Evolutionary conservation across 2,113 vertebrate species (phyloP).

Genomic region (Uria lomvia): DNA sequence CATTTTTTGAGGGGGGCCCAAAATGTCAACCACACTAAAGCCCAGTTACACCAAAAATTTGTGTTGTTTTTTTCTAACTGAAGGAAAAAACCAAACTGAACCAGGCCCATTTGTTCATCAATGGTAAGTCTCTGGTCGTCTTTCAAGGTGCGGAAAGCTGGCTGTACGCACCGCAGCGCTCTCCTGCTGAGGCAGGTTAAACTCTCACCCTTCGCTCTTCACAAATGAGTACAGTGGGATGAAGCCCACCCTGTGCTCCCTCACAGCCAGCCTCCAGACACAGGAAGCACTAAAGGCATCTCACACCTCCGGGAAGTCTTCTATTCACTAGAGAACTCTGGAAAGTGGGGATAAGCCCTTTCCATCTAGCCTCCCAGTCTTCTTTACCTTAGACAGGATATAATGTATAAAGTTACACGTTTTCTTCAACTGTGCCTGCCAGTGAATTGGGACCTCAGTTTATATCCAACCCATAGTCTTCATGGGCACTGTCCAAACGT

Average conservation of each 20-base stretch:
- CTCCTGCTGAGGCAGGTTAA: neutral
- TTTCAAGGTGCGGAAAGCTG: neutral
- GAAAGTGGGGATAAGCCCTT: neutral
- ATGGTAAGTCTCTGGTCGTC: rapidly evolving
- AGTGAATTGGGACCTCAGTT: neutral
- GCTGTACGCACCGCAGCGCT: neutral
- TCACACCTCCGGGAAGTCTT: neutral
- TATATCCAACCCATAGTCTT: neutral
- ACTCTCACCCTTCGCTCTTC: neutral
- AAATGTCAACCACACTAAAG: neutral
- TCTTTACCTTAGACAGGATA: neutral
- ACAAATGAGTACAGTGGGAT: neutral
- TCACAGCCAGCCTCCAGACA: too few species aligned
- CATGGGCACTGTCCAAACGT: neutral
- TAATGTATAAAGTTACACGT: neutral
- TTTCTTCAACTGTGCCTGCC: neutral
- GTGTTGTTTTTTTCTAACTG: neutral
- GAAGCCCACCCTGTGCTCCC: neutral
- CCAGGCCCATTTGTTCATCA: neutral
- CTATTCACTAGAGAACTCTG: neutral
- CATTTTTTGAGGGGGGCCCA: neutral
- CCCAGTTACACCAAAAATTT: neutral
- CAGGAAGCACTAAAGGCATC: neutral
- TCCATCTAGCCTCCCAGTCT: too few species aligned
- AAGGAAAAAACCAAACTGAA: neutral